Conservation (phyloP, 2,797 vertebrate species). For the Chromis chromis region DNA sequence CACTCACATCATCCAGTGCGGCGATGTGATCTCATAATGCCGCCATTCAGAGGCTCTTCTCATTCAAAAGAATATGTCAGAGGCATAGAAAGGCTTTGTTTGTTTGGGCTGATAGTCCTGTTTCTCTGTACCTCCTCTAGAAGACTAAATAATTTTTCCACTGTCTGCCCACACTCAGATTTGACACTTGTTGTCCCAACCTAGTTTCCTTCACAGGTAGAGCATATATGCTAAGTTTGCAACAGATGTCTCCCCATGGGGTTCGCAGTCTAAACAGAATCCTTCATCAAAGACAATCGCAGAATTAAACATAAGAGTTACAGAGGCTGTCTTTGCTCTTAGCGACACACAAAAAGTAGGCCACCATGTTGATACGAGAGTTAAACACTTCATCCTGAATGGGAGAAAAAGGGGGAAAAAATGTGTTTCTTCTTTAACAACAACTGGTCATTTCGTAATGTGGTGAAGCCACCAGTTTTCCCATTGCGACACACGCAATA, state of each 20-base stretch:
- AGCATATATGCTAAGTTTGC: conserved; percentile 52
- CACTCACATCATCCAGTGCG: conserved; percentile 54
- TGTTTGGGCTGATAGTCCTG: conserved; percentile 51
- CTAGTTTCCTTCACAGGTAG: conserved; percentile 69
- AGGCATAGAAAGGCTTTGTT: conserved; percentile 58
- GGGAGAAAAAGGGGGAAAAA: conserved; percentile 15
- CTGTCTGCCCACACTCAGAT: conserved; percentile 9
- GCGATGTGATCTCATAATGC: conserved; percentile 76
- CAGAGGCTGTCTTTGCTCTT: conserved; percentile 59
- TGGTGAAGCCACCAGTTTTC: not conserved
- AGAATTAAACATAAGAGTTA: conserved; percentile 80
- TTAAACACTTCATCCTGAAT: conserved; percentile 53
- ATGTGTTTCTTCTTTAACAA: conserved; percentile 11
- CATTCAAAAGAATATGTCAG: conserved; percentile 62
- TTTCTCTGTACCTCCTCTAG: conserved; percentile 25
- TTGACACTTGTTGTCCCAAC: conserved; percentile 67
- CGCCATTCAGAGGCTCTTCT: conserved; percentile 63
- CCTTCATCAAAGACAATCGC: conserved; percentile 80
- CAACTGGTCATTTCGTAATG: conserved; percentile 22
- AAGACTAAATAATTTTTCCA: conserved; percentile 40
- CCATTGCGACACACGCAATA: conserved; percentile 1
- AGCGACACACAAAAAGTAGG: conserved; percentile 71
- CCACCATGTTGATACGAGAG: conserved; percentile 49
- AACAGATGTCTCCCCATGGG: conserved; percentile 69
- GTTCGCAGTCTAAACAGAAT: conserved; percentile 76